These are phyloP conservation scores for Sphenopsis melanotis DNA, from an alignment of 2,797 vertebrate genomes.

Conservation along the genomic window DNA sequence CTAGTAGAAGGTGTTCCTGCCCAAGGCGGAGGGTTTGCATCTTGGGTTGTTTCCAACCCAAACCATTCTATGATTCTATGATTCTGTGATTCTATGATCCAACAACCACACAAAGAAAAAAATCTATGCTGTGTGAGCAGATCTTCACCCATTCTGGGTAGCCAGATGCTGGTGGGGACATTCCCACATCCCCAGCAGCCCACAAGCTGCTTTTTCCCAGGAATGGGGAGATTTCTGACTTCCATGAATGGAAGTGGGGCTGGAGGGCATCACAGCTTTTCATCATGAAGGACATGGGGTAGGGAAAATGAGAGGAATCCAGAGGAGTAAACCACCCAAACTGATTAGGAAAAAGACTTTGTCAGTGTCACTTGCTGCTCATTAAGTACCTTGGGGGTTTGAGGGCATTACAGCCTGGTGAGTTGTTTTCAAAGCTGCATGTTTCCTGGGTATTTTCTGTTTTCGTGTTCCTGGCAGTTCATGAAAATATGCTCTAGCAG, in stretches of 20 bases:
- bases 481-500: constrained; percentile 1
- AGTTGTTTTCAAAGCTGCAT: not conserved
- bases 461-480: not conserved
- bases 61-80: not conserved
- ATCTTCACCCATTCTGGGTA: accelerated
- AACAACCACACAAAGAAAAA: not conserved
- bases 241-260: accelerated
- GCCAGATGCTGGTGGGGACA: accelerated
- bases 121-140: not conserved
- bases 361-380: not conserved
- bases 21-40: not conserved
- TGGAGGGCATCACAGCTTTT: accelerated
- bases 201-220: not conserved
- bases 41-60: not conserved
- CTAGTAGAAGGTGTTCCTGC: not conserved
- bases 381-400: not conserved
- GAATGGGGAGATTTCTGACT: no score
- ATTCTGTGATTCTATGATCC: not conserved
- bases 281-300: accelerated
- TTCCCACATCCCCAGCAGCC: not conserved
- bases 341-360: not conserved
- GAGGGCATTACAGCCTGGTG: not conserved
- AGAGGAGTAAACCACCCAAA: not conserved
- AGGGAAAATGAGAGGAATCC: not conserved
- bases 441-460: not conserved